Percentiles rank a stretch among this genome's conserved stretches.
phyloP scores from a whole-genome alignment of 92 coral and sea anemone genomes.

The Anthopleura xanthogrammica region DNA sequence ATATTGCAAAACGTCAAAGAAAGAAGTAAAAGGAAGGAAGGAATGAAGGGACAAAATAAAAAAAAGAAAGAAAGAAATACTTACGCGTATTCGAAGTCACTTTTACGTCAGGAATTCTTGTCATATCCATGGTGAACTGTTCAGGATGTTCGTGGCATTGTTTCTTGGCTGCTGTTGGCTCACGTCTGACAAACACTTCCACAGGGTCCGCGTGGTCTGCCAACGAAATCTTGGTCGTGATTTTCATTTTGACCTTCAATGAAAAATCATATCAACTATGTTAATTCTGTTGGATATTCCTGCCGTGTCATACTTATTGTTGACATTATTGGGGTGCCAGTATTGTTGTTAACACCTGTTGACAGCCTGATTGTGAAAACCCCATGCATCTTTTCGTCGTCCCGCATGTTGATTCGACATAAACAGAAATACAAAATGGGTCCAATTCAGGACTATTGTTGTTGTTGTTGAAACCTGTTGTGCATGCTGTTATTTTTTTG shows the following conservation, averaged over 20 bases:
- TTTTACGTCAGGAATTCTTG: constrained; percentile 1
- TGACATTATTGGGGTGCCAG: no score
- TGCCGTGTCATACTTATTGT: no score
- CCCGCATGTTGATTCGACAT: not conserved
- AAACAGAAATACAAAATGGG: not conserved
- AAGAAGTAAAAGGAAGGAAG: not conserved
- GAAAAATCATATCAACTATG: not conserved
- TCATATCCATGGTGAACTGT: constrained; percentile 19
- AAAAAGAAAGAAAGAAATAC: not conserved
- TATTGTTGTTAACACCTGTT: no score
- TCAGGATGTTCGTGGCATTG: constrained; percentile 31
- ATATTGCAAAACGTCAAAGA: not conserved
- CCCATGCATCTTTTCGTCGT: no score
- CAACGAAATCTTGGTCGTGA: constrained; percentile 5
- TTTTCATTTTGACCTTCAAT: constrained; percentile 19
- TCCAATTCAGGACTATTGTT: no score
- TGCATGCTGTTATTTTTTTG: no score
- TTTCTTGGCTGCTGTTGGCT: constrained; percentile 30
- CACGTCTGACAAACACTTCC: constrained; percentile 19
- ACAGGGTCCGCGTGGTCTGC: constrained; percentile 6
- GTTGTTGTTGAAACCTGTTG: no score
- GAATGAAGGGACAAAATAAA: not conserved
- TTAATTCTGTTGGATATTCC: no score
- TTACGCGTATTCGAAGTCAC: not conserved
- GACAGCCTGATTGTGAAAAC: no score